Evolutionary conservation across 1,140 invertebrate species (phyloP).

Genomic region (Bombus pyrosoma): DNA sequence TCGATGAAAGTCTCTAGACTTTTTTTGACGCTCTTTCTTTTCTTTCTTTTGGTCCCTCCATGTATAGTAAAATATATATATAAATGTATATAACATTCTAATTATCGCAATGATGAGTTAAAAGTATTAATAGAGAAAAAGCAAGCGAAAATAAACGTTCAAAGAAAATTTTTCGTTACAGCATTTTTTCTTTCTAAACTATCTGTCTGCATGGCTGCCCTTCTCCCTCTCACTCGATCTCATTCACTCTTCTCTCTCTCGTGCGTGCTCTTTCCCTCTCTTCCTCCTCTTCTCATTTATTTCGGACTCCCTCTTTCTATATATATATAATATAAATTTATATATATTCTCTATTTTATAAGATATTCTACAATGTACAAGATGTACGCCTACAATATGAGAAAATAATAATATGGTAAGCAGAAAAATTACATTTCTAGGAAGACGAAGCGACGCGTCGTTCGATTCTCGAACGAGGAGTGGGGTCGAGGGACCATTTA

Average conservation of each 20-base stretch:
- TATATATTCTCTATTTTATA: slow-evolving; percentile 25
- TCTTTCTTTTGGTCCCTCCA: slow-evolving; percentile 16
- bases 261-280: not conserved
- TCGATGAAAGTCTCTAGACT: not conserved
- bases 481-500: not conserved
- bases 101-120: not conserved
- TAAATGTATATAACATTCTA: slow-evolving; percentile 39
- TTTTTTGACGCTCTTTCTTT: not conserved
- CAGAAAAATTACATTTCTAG: slow-evolving; percentile 59
- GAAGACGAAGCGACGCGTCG: slow-evolving; percentile 67
- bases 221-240: slow-evolving; percentile 12
- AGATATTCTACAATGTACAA: slow-evolving; percentile 57
- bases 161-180: not conserved
- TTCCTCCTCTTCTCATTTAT: slow-evolving; percentile 7
- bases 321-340: slow-evolving; percentile 10
- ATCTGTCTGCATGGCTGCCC: not conserved
- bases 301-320: not conserved
- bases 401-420: slow-evolving; percentile 33
- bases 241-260: slow-evolving; percentile 10
- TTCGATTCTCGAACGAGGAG: not conserved
- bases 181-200: slow-evolving; percentile 5
- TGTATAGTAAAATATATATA: slow-evolving; percentile 13
- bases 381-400: slow-evolving; percentile 40
- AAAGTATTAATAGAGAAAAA: slow-evolving; percentile 1
- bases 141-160: not conserved